Evolutionary conservation across 2,888 invertebrate genomes (phyloP).

Genomic region (Cantharis nigra): DNA sequence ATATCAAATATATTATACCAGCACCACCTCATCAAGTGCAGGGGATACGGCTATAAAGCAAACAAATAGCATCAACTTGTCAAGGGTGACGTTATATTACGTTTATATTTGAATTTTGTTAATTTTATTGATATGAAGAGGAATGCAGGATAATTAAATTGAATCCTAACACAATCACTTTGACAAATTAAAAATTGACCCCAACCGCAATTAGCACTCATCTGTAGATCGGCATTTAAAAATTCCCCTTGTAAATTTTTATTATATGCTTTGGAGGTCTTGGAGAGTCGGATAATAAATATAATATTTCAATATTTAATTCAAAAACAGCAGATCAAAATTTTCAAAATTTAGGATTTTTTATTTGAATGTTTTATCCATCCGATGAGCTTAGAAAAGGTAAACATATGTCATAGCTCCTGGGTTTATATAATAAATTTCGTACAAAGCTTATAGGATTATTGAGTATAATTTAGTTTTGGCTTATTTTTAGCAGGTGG

Average conservation of each 20-base stretch:
- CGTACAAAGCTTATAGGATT: too few species aligned
- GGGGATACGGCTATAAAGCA: conserved; percentile 26
- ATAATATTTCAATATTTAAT: too few species aligned
- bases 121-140: conserved; percentile 15
- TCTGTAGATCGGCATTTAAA: neutral
- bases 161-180: conserved; percentile 2
- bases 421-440: too few species aligned
- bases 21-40: conserved; percentile 27
- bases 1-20: conserved; percentile 19
- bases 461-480: too few species aligned
- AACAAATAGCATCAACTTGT: conserved; percentile 30
- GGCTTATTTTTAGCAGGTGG: too few species aligned
- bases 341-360: too few species aligned
- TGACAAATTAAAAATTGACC: neutral
- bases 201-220: neutral
- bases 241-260: neutral
- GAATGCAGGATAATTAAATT: conserved; percentile 13
- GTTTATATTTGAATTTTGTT: conserved; percentile 27
- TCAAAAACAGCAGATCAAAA: too few species aligned
- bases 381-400: too few species aligned
- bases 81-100: conserved; percentile 27
- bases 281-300: neutral
- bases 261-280: neutral
- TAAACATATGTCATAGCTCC: too few species aligned
- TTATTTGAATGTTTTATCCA: too few species aligned